Base-by-base conservation (phyloP, 2,888 invertebrate genomes). In the Anarsia innoxiella region DNA sequence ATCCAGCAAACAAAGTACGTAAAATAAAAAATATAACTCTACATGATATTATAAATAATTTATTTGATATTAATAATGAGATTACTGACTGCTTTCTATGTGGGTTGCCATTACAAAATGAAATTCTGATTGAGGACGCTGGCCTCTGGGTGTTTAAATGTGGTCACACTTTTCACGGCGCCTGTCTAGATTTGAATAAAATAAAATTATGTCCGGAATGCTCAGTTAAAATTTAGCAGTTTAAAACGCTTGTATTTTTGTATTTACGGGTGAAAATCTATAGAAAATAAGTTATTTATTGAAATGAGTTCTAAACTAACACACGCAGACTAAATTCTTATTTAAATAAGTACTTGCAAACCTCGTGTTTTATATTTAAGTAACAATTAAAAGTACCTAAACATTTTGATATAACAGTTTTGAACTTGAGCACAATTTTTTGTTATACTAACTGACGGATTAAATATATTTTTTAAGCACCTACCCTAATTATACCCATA, bases 131-230 rank as follows among this genome's bases (percentile, higher is more conserved):
- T 15, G 78, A 86, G 58, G 87, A 88, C 64, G 88, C 87, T 51
- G 89, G 89, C 9, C 60, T 90, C 2, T 87, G 88, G 72, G 84
- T 87, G 31, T 89, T 89, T 61, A 83, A 83, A 37, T 90, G 90
- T 56, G 88, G 88, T 31, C 89, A 90, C 53, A 84, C 85, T 37
- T 89, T 87, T 59, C 90, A 90, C 35, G 87, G 88, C 0, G 85
- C 87, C 3, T 89, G 89, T 60, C 77, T 89, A 52, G 79, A 86
- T 50, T 75, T 88, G 46, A 87, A 87, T 51, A 86, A 83, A 65
- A 58, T 88, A 30, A 84, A 74, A 46, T 45, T 86, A 19, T 86
- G 86, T 34, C 79, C 84, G 0, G 65, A 75, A 30, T 85, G 85
- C 51, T 51, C 60, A 10, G 8, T n/a, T 6, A 19, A 19, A 19